Evolutionary conservation across 2,113 vertebrate genomes (phyloP), one percentile per base, ranked within the genome.

Genomic region (Tetrax tetrax): DNA sequence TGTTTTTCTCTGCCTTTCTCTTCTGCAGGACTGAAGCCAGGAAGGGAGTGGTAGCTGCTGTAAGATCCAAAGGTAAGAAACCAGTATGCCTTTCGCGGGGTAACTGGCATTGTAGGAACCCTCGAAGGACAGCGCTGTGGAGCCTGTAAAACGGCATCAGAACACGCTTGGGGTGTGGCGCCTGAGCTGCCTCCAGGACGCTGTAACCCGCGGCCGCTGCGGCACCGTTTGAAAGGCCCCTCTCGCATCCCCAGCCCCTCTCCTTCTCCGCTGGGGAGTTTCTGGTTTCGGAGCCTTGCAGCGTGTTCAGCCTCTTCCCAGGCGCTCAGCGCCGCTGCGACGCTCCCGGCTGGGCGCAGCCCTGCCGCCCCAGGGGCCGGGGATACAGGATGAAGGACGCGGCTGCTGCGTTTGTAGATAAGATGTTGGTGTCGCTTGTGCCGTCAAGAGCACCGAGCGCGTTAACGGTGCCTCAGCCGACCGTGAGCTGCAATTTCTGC

Each of bases 41-140:
- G 95, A 97, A 91, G 85, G 97, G 97, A 93, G 51, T 33, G 29
- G 77, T 96, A 85, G 86, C 97, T 95, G 97, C 96, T 64, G 93
- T 98, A 72, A 98, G 97, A 91, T 99, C 98, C 54, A 98, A 99
- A 98, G 99, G 99, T 99, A 98, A 98, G 98, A 47, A 45, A 45
- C 5, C 1, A 33, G 14, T 2, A 9, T 80, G 45, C 59, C 28
- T 35, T 43, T 60, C 22, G 6, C 12, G 41, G 28, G 37, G 63
- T 57, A 14, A 41, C 16, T 35, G 23, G 9, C 6, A 3, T 18
- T 5, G 4, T 33, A 57, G 59, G 69, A 87, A 12, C 45, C 22
- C 37, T 76, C n/a, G 9, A 28, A 51, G 43, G 31, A 31, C 17
- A 25, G 3, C 0, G 0, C 16, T 21, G 6, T 21, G 17, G n/a